These are phyloP conservation scores for Ursus arctos DNA, from an alignment of 2,113 vertebrate species.

Conservation along the genomic window DNA sequence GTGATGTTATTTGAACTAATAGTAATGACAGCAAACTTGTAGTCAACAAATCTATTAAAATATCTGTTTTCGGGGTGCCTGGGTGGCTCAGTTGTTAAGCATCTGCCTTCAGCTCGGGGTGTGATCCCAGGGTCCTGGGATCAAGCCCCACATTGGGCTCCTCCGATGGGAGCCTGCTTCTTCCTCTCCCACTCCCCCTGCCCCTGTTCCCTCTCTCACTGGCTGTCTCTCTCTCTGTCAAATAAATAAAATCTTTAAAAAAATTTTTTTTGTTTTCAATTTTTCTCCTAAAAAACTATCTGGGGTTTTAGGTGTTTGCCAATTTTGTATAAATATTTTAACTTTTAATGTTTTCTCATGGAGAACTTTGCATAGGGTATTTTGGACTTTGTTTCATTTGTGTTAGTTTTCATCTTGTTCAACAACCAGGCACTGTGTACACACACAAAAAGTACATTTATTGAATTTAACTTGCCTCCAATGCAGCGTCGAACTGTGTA, in stretches of 20 bases:
- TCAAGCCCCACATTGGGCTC: too few relatives aligned
- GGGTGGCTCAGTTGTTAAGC: too few relatives aligned
- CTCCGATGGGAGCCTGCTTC: too few relatives aligned
- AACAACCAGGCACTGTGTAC: neutral
- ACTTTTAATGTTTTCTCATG: neutral
- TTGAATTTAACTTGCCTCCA: neutral
- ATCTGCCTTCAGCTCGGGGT: too few relatives aligned
- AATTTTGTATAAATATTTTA: neutral
- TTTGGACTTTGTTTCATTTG: neutral
- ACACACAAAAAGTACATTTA: neutral
- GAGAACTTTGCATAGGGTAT: neutral
- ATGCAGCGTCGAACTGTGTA: neutral
- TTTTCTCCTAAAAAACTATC: neutral
- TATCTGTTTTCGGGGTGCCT: neutral
- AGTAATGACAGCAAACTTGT: neutral
- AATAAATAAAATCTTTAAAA: too few relatives aligned
- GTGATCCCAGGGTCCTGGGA: too few relatives aligned
- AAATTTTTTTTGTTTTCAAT: neutral
- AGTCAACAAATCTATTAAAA: neutral
- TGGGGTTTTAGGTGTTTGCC: neutral
- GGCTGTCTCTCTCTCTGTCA: too few relatives aligned
- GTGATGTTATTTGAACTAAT: neutral
- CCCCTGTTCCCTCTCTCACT: too few relatives aligned
- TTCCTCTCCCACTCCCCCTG: too few relatives aligned
- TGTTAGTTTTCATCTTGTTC: neutral